Conservation (phyloP, 1,140 invertebrate species). For the Uloborus diversus region DNA sequence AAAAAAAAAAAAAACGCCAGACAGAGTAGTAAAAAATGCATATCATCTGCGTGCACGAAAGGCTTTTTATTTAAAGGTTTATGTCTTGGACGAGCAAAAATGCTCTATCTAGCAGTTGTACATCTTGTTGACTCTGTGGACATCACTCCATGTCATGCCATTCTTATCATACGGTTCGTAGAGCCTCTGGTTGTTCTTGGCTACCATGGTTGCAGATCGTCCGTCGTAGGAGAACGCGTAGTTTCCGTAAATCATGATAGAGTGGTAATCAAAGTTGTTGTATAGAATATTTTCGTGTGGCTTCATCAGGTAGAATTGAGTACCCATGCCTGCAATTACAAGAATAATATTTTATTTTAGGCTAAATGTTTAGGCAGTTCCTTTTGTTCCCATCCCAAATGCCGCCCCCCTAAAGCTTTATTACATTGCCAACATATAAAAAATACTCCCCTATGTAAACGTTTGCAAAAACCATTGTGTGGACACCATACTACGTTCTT, state of each 20-base stretch:
- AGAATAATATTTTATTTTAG: neutral
- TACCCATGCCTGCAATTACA: neutral
- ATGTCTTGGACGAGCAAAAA: too few species aligned
- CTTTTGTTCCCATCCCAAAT: neutral
- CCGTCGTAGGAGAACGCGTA: constrained; percentile 22
- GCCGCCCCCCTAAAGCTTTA: constrained; percentile 23
- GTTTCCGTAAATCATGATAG: constrained; percentile 49
- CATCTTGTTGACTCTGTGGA: neutral
- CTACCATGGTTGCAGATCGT: constrained; percentile 26
- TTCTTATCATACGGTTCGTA: neutral
- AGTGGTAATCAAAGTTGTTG: constrained; percentile 34
- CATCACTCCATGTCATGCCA: neutral
- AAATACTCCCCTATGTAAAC: too few species aligned
- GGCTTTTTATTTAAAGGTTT: too few species aligned
- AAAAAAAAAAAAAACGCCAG: too few species aligned
- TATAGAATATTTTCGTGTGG: neutral
- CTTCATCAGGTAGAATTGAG: neutral
- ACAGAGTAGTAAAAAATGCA: too few species aligned
- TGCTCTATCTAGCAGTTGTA: constrained; percentile 9
- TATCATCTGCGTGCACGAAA: too few species aligned
- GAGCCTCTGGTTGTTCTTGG: neutral
- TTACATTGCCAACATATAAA: too few species aligned
- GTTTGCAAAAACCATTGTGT: too few species aligned
- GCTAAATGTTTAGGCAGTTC: neutral
- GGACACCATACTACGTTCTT: too few species aligned